These are phyloP conservation scores for Apogon talboti DNA, from an alignment of 2,797 vertebrate species.

Conservation along the genomic window DNA sequence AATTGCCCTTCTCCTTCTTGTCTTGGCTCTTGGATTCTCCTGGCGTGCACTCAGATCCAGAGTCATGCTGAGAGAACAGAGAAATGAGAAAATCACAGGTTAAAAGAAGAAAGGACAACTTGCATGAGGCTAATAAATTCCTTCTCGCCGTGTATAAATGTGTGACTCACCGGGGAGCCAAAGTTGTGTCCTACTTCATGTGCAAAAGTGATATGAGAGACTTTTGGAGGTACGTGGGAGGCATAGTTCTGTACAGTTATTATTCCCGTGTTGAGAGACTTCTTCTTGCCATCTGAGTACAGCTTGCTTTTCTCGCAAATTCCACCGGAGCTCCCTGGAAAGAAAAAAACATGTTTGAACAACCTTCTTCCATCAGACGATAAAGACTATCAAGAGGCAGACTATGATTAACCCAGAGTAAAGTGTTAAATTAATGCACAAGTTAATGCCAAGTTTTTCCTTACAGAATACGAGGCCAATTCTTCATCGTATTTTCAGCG, in stretches of 20 bases:
- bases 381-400: not conserved
- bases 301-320: conserved; percentile 99
- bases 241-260: conserved; percentile 99
- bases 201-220: conserved; percentile 98
- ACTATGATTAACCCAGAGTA: conserved; percentile 8
- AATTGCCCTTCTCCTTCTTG: conserved; percentile 98
- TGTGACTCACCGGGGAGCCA: conserved; percentile 94
- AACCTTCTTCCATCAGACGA: conserved; percentile 14
- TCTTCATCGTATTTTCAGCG: conserved; percentile 15
- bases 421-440: conserved; percentile 14
- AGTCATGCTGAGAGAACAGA: conserved; percentile 89
- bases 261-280: conserved; percentile 98
- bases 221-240: conserved; percentile 97
- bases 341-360: not conserved
- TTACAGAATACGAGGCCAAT: conserved; percentile 8
- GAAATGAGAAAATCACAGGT: conserved; percentile 14
- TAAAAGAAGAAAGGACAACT: conserved; percentile 33
- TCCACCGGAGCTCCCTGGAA: conserved; percentile 95
- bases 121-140: conserved; percentile 17
- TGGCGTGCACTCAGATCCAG: conserved; percentile 96
- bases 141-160: conserved; percentile 12
- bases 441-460: not conserved
- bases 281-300: conserved; percentile 98
- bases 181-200: conserved; percentile 99
- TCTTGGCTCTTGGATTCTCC: conserved; percentile 96